phyloP scores from a whole-genome alignment of 2,888 invertebrate species.

The Molanna angustata region DNA sequence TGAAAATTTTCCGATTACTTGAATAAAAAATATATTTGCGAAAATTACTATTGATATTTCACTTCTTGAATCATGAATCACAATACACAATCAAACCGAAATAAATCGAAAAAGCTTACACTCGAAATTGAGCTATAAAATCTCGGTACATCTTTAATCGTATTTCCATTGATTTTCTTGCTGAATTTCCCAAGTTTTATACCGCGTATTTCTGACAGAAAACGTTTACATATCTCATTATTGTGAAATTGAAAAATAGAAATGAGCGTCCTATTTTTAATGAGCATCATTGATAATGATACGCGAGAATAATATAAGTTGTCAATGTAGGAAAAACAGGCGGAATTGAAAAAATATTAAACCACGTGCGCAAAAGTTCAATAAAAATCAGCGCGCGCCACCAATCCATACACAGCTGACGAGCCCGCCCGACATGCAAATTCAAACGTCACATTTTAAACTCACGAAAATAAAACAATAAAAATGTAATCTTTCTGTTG shows the following conservation, averaged over 20 bases:
- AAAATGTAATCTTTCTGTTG: too few species aligned
- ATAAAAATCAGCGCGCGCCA: constrained; percentile 25
- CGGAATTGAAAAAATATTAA: not conserved
- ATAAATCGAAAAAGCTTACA: too few species aligned
- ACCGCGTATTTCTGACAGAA: not conserved
- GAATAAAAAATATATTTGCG: too few species aligned
- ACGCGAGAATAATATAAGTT: not conserved
- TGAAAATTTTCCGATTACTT: constrained; percentile 15
- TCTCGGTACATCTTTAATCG: too few species aligned
- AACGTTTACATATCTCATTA: not conserved
- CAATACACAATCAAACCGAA: not conserved
- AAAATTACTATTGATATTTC: too few species aligned
- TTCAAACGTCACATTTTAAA: too few species aligned
- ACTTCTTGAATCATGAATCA: not conserved
- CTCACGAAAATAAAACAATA: too few species aligned
- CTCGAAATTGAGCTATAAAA: too few species aligned
- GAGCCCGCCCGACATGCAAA: too few species aligned
- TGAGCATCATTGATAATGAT: not conserved
- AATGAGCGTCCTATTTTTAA: not conserved
- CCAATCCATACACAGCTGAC: constrained; percentile 23
- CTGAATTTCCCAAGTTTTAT: not conserved
- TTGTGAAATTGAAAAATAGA: not conserved
- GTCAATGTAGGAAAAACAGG: too few species aligned
- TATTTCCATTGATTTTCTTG: too few species aligned
- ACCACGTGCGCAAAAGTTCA: constrained; percentile 12